Conservation (phyloP, 2,888 invertebrate genomes). For the Chrysolina haemoptera region DNA sequence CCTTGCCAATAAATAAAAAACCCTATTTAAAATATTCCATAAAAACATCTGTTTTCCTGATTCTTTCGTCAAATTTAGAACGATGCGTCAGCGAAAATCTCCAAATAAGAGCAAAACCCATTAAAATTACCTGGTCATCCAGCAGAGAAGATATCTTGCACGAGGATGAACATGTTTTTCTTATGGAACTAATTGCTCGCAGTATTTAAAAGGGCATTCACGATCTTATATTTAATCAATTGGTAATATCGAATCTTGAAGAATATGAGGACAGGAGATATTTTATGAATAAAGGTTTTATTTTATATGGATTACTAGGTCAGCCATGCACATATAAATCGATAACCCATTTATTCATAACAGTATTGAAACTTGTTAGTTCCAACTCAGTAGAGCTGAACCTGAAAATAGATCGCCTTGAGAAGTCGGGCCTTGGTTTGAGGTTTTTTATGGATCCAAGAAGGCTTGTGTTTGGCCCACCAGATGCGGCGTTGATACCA, state of each 20-base stretch:
- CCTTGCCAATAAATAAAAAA: not conserved
- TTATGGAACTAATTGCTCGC: not conserved
- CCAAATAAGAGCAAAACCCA: constrained; percentile 2
- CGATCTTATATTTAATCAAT: not conserved
- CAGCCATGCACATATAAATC: not conserved
- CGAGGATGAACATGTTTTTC: not conserved
- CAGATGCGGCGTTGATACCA: too few species aligned
- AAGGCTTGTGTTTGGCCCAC: too few species aligned
- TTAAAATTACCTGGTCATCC: not conserved
- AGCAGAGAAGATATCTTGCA: not conserved
- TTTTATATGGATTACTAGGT: constrained; percentile 10
- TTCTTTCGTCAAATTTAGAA: constrained; percentile 5
- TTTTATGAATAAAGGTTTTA: not conserved
- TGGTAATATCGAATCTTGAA: not conserved
- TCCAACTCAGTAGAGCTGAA: constrained; percentile 13
- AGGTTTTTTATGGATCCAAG: too few species aligned
- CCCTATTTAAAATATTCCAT: not conserved
- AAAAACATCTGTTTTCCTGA: too few species aligned
- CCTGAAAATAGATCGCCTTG: not conserved
- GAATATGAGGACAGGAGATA: not conserved
- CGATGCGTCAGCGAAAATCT: not conserved
- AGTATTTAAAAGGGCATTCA: not conserved
- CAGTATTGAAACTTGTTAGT: not conserved
- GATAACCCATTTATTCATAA: constrained; percentile 11
- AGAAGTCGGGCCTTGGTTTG: not conserved